Base-by-base conservation (phyloP, 2,888 invertebrate genomes). In the Dryadula phaetusa region DNA sequence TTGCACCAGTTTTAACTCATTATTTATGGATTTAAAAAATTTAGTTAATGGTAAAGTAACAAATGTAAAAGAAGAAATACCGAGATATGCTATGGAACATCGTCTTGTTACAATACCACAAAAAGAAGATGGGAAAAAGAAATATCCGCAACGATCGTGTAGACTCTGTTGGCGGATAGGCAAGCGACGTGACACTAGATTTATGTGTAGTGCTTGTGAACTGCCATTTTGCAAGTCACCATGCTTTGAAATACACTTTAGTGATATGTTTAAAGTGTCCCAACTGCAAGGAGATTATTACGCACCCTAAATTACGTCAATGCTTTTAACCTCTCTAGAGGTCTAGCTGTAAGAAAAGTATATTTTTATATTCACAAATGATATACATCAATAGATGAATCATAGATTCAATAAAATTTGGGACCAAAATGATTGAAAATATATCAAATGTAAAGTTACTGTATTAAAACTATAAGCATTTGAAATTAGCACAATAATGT, bases 81-180 rank as follows among this genome's bases (percentile, higher is more conserved):
- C 85, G 52, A 82, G 84, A 73, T 81, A 83, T n/a, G 78, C 83
- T 16, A 73, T 82, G 74, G 87, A 90, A 63, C 93, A 93, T 75
- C 85, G 89, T 42, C 87, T 93, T 54, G 84, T 91, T 14, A 93
- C 93, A 12, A 93, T 93, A 67, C 93, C 93, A n/a, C 93, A 93
- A 76, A 93, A 93, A 72, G 93, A 93, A 81, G 93, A 93, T 72
- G 93, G 93, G 5, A 93, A 93, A 80, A 93, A 93, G 83, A 93
- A 93, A 73, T 93, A 93, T 75, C 93, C 93, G 0, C 93, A 93
- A 70, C 82, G 93, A 6, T 93, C 93, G n/a, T 93, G 93, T 74
- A 83, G 93, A 54, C 85, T 92, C 10, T 93, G 93, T 70, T 93
- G 93, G 93, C 87, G 92, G 75, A 87, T 90, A 74, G 93, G 93